Evolutionary conservation across 2,113 vertebrate species (phyloP), one percentile per base, ranked within the genome.

Genomic region (Caloenas nicobarica): DNA sequence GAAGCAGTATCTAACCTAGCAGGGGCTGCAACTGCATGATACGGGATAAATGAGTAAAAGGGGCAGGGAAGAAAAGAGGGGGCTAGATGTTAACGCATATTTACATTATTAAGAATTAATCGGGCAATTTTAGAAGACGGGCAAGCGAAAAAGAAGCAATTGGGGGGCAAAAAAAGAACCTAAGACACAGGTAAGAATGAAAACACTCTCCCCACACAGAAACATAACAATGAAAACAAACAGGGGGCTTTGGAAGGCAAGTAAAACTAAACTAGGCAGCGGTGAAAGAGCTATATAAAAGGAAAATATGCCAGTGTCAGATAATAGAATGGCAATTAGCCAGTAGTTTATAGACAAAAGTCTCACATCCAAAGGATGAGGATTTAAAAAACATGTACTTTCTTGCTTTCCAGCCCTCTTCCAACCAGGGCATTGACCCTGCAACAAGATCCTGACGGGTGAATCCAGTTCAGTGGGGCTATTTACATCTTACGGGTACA

Each of bases 311-410:
- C 21, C 34, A 48, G 18, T 0, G 0, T 65, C 77, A 93, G 69
- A 94, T 53, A 92, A 93, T 36, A 81, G 56, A 78, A 48, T 85
- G 93, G 84, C 91, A 95, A 95, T 79, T 76, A 93, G 91, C 86
- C 93, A 92, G 64, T 16, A 61, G 36, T 81, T 89, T 76, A 87
- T 74, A 95, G 77, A 91, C 65, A 93, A 44, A 93, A 91, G 60
- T 64, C 33, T 88, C 48, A 58, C 18, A 94, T 68, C 46, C 84
- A 89, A 93, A 91, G 73, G 76, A 96, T 81, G 18, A 92, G 11
- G 34, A 65, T 89, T 91, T 85, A 16, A 81, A 88, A 90, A 95
- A 44, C 83, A 71, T 23, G 7, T 2, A 56, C 44, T 92, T 40
- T 76, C 83, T 93, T 74, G 34, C 31, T 89, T 70, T 60, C 46